These are phyloP conservation scores for Ceyx erithaca DNA, from an alignment of 2,797 vertebrate species.

Conservation along the genomic window DNA sequence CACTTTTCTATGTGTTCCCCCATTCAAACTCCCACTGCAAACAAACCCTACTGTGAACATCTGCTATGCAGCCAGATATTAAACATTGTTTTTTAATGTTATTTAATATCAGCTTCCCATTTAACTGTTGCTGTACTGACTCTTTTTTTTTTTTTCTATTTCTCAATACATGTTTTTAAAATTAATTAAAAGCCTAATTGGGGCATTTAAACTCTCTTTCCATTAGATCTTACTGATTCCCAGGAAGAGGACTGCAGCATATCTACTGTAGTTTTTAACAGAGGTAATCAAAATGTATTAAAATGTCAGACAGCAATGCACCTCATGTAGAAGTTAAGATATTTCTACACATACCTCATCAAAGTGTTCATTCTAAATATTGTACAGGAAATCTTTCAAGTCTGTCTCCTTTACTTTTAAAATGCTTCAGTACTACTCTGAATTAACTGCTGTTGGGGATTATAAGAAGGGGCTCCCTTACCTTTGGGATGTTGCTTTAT, in stretches of 20 bases:
- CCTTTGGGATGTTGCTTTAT: neutral
- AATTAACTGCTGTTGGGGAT: neutral
- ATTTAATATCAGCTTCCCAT: neutral
- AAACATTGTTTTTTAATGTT: neutral
- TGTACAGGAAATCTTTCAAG: neutral
- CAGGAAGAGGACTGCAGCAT: neutral
- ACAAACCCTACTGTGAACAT: neutral
- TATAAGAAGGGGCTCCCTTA: neutral
- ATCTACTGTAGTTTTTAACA: neutral
- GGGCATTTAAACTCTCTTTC: neutral
- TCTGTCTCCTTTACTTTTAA: neutral
- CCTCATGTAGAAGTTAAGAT: neutral
- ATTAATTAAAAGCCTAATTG: neutral
- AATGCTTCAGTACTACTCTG: neutral
- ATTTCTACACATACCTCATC: accelerated
- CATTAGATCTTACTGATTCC: accelerated
- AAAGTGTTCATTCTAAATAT: neutral
- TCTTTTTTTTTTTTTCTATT: neutral
- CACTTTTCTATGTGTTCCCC: accelerated
- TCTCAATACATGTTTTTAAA: neutral
- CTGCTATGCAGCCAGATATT: neutral
- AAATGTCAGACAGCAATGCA: neutral
- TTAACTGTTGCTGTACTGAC: neutral
- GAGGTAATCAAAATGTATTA: slow-evolving; percentile 37
- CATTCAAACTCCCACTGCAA: neutral